Evolutionary conservation across 2,888 invertebrate genomes (phyloP).

Genomic region (Eupithecia insigniata): DNA sequence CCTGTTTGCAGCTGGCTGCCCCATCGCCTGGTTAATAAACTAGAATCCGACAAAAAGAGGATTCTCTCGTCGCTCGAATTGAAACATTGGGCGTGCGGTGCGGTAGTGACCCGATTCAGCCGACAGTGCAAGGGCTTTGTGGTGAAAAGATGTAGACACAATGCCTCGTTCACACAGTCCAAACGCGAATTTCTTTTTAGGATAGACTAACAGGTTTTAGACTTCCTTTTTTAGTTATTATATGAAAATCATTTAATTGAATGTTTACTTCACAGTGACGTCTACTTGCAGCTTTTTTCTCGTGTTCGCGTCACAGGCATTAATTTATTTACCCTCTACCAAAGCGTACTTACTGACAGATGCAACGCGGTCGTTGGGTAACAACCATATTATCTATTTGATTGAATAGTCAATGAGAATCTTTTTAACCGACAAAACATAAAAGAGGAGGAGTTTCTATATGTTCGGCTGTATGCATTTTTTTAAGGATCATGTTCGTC

Average conservation of each 20-base stretch:
- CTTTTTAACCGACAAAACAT: too few relatives aligned
- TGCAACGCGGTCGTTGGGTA: too few relatives aligned
- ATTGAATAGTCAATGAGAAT: too few relatives aligned
- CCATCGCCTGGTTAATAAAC: background rate
- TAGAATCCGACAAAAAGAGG: background rate
- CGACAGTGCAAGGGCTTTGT: background rate
- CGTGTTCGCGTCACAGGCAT: too few relatives aligned
- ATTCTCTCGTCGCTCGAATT: background rate
- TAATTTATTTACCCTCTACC: too few relatives aligned
- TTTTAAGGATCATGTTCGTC: too few relatives aligned
- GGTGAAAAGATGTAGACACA: background rate
- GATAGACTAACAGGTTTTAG: background rate
- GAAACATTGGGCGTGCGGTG: slow-evolving; percentile 1
- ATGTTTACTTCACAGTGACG: background rate
- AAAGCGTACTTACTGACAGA: too few relatives aligned
- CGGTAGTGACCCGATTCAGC: background rate
- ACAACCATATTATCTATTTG: too few relatives aligned
- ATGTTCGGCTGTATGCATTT: too few relatives aligned
- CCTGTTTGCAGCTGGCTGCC: background rate
- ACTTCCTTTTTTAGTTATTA: background rate
- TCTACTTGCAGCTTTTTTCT: background rate
- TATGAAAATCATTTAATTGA: background rate
- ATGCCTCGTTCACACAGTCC: background rate
- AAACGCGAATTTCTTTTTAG: background rate
- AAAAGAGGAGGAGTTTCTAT: too few relatives aligned